Percentiles rank a stretch among this genome's conserved stretches.
Conservation (phyloP, 2,888 invertebrate genomes). For the Halictus ligatus region DNA sequence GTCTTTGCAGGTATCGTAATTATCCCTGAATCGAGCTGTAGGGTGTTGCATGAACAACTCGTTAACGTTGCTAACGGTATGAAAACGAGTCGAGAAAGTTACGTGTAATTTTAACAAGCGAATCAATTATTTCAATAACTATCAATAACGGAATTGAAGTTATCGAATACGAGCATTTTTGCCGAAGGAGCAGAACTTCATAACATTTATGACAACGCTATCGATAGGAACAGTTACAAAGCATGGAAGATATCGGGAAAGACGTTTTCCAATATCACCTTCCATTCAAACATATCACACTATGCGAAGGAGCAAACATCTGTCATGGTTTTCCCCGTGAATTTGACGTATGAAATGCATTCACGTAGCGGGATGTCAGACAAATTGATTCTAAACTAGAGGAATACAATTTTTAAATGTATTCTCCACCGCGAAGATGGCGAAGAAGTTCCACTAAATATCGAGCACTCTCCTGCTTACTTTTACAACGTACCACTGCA, state of each 20-base stretch:
- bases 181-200: not conserved
- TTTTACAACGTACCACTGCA: not conserved
- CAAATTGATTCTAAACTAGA: not conserved
- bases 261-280: constrained; percentile 16
- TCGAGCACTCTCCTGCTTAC: not conserved
- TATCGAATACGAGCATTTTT: not conserved
- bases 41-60: not conserved
- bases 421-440: not conserved
- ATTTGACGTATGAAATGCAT: not conserved
- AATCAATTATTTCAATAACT: not conserved
- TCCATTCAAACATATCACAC: constrained; percentile 1
- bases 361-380: not conserved
- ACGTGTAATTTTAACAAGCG: not conserved
- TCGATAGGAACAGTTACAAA: not conserved
- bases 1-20: constrained; percentile 7
- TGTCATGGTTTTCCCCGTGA: constrained; percentile 9
- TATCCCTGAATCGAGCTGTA: not conserved
- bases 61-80: not conserved
- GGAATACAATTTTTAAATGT: constrained; percentile 6
- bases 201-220: not conserved
- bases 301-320: constrained; percentile 12
- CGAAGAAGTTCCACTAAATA: not conserved
- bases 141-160: not conserved
- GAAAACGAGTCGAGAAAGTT: not conserved
- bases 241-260: not conserved